phyloP scores from a whole-genome alignment of 2,888 invertebrate genomes.

The Diarsia rubi region DNA sequence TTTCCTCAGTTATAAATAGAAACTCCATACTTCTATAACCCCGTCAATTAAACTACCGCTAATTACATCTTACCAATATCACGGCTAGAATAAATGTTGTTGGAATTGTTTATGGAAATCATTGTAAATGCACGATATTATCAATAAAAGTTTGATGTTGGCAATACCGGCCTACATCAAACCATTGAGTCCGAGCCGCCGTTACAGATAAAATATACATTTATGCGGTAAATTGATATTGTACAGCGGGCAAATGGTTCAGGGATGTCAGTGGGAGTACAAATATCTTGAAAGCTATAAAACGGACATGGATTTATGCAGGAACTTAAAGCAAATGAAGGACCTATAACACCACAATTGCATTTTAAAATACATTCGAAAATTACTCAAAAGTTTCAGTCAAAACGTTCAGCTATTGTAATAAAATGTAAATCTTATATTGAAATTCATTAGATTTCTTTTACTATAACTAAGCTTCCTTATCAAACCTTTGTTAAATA shows the following conservation, averaged over 20 bases:
- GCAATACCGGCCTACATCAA: slow-evolving; percentile 45
- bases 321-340: neutral
- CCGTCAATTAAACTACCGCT: neutral
- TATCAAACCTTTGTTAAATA: neutral
- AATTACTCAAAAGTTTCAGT: neutral
- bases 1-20: neutral
- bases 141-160: slow-evolving; percentile 47
- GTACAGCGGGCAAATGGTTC: neutral
- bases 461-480: neutral
- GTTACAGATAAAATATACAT: slow-evolving; percentile 51
- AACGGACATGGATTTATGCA: neutral
- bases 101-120: slow-evolving; percentile 47
- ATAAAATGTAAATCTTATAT: neutral
- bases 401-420: neutral
- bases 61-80: slow-evolving; percentile 29
- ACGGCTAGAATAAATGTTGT: slow-evolving; percentile 41
- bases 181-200: slow-evolving; percentile 27
- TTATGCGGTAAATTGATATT: slow-evolving; percentile 52
- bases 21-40: neutral
- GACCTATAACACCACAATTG: neutral
- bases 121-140: slow-evolving; percentile 10
- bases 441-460: neutral
- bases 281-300: neutral
- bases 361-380: neutral
- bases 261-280: slow-evolving; percentile 21